Conservation (phyloP, 1,140 invertebrate genomes). For the Aleiodes sp. region DNA sequence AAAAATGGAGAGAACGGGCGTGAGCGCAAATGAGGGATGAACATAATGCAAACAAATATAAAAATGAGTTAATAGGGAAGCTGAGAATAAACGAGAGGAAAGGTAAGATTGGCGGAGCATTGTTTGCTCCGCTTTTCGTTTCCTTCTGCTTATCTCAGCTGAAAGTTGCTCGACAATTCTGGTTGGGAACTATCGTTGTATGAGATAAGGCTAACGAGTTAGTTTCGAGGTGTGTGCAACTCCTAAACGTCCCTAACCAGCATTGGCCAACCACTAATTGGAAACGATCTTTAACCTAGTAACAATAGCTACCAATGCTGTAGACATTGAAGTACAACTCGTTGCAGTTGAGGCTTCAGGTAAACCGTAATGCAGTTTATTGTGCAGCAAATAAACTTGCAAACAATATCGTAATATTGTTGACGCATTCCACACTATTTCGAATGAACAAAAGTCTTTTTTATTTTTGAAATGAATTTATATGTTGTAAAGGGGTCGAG, state of each 20-base stretch:
- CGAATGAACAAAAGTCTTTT: too few species aligned
- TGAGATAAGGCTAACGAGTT: constrained; percentile 38
- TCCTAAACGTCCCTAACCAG: constrained; percentile 27
- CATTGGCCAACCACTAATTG: constrained; percentile 29
- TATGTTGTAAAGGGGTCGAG: too few species aligned
- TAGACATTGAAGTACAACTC: not conserved
- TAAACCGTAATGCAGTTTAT: not conserved
- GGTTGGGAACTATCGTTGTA: constrained; percentile 15
- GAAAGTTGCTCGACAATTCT: constrained; percentile 39
- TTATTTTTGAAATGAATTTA: too few species aligned
- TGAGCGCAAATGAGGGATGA: constrained; percentile 14
- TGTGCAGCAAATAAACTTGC: not conserved
- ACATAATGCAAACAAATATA: constrained; percentile 24
- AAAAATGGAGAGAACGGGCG: not conserved
- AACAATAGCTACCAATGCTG: constrained; percentile 1
- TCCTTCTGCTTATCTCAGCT: constrained; percentile 28
- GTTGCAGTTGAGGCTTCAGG: not conserved
- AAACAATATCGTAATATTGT: not conserved
- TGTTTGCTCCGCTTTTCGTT: constrained; percentile 24
- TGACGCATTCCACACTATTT: too few species aligned
- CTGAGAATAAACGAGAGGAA: not conserved
- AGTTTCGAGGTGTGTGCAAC: constrained; percentile 12
- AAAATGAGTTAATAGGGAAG: not conserved
- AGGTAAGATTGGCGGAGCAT: constrained; percentile 18
- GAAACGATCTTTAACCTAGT: constrained; percentile 21